phyloP scores from a whole-genome alignment of 2,797 vertebrate genomes.

The Crax fasciolata region DNA sequence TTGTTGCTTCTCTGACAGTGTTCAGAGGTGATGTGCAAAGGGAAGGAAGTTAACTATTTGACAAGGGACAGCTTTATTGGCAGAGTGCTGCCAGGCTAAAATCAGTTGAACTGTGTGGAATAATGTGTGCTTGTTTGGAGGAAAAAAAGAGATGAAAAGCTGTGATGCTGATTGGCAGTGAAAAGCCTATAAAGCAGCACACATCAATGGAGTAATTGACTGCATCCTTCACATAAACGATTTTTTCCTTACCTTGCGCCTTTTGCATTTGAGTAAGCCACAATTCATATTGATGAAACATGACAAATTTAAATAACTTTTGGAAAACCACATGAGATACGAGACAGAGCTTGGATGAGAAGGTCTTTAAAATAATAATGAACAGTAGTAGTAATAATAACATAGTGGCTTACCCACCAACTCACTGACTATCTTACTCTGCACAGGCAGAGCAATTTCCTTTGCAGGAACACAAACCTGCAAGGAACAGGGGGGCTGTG shows the following conservation, averaged over 20 bases:
- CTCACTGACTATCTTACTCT: not conserved
- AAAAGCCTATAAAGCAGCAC: slow-evolving; percentile 26
- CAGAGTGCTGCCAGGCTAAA: slow-evolving; percentile 20
- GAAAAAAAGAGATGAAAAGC: slow-evolving; percentile 18
- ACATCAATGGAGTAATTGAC: slow-evolving; percentile 23
- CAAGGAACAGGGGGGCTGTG: not conserved
- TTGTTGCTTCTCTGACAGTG: not conserved
- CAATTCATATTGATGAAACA: not conserved
- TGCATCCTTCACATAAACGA: not conserved
- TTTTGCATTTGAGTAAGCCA: not conserved
- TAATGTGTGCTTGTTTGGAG: not conserved
- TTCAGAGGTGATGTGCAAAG: slow-evolving; percentile 5
- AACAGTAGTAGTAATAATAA: not conserved
- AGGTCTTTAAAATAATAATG: not conserved
- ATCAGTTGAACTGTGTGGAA: slow-evolving; percentile 18
- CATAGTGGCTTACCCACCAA: not conserved
- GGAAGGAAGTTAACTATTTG: slow-evolving; percentile 11
- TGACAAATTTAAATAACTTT: not conserved
- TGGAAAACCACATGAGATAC: not conserved
- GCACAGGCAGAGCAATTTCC: not conserved
- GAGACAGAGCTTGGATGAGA: not conserved
- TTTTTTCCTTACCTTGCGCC: not conserved
- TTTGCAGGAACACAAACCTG: not conserved
- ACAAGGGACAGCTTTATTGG: slow-evolving; percentile 47
- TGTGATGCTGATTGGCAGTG: slow-evolving; percentile 52